phyloP scores from a whole-genome alignment of 2,113 vertebrate species.

The Poicephalus meyeri region DNA sequence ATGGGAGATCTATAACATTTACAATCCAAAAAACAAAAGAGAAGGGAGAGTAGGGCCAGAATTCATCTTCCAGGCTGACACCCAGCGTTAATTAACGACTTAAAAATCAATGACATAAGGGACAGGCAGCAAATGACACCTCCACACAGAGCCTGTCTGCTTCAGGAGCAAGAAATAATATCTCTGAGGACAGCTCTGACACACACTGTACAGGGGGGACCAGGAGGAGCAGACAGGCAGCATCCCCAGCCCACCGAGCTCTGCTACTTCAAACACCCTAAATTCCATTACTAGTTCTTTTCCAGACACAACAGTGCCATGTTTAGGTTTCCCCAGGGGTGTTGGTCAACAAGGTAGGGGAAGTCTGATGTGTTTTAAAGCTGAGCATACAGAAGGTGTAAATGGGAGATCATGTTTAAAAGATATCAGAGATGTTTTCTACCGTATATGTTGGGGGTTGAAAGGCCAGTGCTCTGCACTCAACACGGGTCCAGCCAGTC shows the following conservation, averaged over 20 bases:
- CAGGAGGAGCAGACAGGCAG: not conserved
- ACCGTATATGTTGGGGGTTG: not conserved
- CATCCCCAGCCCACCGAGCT: conserved; percentile 3
- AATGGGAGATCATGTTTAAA: not conserved
- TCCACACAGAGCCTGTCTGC: conserved; percentile 60
- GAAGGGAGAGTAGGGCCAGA: conserved; percentile 67
- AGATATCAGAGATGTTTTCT: not conserved
- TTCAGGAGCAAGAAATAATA: conserved; percentile 35
- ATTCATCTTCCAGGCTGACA: conserved; percentile 84
- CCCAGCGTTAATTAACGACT: conserved; percentile 84
- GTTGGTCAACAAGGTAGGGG: not conserved
- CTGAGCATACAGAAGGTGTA: not conserved
- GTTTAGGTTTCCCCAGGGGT: not conserved
- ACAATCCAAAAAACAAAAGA: conserved; percentile 83
- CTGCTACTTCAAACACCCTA: conserved; percentile 22
- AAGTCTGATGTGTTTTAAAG: not conserved
- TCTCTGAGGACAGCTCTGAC: conserved; percentile 51
- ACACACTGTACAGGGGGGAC: not conserved
- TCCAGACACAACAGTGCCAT: not conserved
- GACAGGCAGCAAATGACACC: conserved; percentile 84
- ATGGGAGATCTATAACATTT: conserved; percentile 82
- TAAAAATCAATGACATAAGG: conserved; percentile 83
- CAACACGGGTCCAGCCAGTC: not conserved
- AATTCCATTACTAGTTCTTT: not conserved
- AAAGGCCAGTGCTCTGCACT: not conserved